Percentiles rank a stretch among this genome's conserved stretches.
These are phyloP conservation scores for Luehdorfia chinensis DNA, from an alignment of 1,140 invertebrate genomes.

Conservation along the genomic window DNA sequence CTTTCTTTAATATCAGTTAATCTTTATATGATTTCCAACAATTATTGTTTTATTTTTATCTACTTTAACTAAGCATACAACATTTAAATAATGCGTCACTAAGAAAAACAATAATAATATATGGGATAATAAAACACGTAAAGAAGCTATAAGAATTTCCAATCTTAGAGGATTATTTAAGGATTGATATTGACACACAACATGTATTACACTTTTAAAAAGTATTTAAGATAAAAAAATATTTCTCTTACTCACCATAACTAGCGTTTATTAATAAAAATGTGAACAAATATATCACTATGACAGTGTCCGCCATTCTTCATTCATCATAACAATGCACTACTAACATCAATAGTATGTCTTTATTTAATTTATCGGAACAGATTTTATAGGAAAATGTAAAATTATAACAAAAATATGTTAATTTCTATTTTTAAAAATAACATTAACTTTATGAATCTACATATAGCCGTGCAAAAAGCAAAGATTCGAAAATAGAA, in stretches of 20 bases:
- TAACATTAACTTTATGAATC: no score
- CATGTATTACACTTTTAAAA: constrained; percentile 10
- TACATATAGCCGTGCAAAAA: no score
- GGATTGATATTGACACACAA: constrained; percentile 18
- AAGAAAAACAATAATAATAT: constrained; percentile 37
- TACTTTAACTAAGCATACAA: not conserved
- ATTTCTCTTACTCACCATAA: constrained; percentile 49
- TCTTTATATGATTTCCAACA: not conserved
- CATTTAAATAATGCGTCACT: constrained; percentile 4
- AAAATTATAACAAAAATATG: no score
- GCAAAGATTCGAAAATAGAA: no score
- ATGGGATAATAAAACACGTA: constrained; percentile 13
- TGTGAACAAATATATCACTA: constrained; percentile 70
- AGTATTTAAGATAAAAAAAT: constrained; percentile 9
- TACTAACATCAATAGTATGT: no score
- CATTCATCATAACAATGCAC: constrained; percentile 72
- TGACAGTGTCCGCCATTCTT: constrained; percentile 76
- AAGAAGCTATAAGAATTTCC: constrained; percentile 26
- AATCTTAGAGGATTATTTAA: not conserved
- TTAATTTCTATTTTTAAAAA: no score
- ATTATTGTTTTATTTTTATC: not conserved
- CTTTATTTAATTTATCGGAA: no score
- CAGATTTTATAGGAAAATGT: no score
- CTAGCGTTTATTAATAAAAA: constrained; percentile 70
- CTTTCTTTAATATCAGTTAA: not conserved